These are phyloP conservation scores for Phyllotreta cruciferae DNA, from an alignment of 2,888 invertebrate species.

Conservation along the genomic window DNA sequence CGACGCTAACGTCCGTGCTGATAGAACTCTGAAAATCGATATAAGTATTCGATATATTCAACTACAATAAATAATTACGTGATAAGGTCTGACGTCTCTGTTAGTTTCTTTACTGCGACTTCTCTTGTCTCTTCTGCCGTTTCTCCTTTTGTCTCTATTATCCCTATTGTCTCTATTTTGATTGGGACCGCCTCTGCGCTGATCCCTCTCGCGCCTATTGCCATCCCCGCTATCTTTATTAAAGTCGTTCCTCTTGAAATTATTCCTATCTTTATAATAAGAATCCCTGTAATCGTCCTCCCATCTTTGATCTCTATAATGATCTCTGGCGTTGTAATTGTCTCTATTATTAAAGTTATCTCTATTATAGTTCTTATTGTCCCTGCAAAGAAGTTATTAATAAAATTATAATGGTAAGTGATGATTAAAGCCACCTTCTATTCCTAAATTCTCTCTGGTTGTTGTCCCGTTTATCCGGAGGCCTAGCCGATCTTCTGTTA, in stretches of 20 bases:
- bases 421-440: conserved; percentile 15
- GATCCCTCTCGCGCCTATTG: conserved; percentile 3
- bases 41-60: not conserved
- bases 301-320: conserved; percentile 27
- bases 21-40: conserved; percentile 1
- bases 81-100: not conserved
- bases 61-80: not conserved
- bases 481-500: conserved; percentile 30
- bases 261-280: conserved; percentile 19
- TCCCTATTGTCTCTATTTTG: conserved; percentile 26
- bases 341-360: conserved; percentile 32
- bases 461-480: conserved; percentile 30
- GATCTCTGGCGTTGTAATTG: conserved; percentile 24
- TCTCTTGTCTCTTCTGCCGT: conserved; percentile 36
- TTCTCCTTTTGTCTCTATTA: conserved; percentile 26
- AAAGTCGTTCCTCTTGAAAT: conserved; percentile 32
- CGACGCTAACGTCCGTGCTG: conserved; percentile 1
- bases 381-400: conserved; percentile 9
- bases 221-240: conserved; percentile 32
- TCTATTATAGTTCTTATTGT: conserved; percentile 22
- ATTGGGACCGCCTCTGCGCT: too few relatives aligned
- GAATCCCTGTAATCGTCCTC: conserved; percentile 16
- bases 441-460: conserved; percentile 26
- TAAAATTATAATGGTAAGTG: too few relatives aligned
- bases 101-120: conserved; percentile 40